A percentile compares a stretch with the other conserved stretches of the same genome.
These are phyloP conservation scores for Amblyopsis hoosieri DNA, from an alignment of 2,797 vertebrate species.

Conservation along the genomic window DNA sequence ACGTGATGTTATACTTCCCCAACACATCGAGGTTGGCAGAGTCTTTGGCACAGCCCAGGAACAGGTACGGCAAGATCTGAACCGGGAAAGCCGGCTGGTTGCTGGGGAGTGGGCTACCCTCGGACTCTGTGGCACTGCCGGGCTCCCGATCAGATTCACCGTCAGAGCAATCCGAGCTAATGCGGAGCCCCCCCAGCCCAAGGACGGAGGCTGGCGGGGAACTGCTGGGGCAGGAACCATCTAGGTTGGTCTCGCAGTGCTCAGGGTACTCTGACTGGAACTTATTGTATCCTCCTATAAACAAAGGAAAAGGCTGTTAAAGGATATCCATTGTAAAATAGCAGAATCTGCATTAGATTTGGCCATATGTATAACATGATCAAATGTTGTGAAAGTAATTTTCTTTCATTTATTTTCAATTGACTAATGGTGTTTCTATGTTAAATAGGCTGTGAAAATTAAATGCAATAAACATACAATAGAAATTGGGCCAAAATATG, in stretches of 20 bases:
- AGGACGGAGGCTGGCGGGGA: slow-evolving; percentile 91
- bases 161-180: slow-evolving; percentile 95
- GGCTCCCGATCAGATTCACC: slow-evolving; percentile 94
- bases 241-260: slow-evolving; percentile 94
- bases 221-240: slow-evolving; percentile 90
- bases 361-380: background rate
- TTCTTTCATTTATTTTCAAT: too few species aligned
- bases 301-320: background rate
- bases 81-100: slow-evolving; percentile 97
- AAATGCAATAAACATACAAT: too few species aligned
- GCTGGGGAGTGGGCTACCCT: slow-evolving; percentile 90
- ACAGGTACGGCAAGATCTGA: slow-evolving; percentile 96
- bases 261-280: slow-evolving; percentile 95
- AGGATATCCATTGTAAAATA: too few species aligned
- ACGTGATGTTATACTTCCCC: slow-evolving; percentile 96
- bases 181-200: slow-evolving; percentile 91
- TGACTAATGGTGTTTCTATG: too few species aligned
- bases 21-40: slow-evolving; percentile 94
- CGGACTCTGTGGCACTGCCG: slow-evolving; percentile 93
- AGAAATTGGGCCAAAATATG: too few species aligned
- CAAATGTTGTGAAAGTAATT: too few species aligned
- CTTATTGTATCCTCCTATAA: slow-evolving; percentile 90
- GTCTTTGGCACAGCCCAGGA: slow-evolving; percentile 98
- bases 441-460: too few species aligned
- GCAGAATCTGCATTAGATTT: too few species aligned